These are phyloP conservation scores for Henricia sp. DNA, from an alignment of 53 echinoderm and acorn worm species.

Conservation along the genomic window DNA sequence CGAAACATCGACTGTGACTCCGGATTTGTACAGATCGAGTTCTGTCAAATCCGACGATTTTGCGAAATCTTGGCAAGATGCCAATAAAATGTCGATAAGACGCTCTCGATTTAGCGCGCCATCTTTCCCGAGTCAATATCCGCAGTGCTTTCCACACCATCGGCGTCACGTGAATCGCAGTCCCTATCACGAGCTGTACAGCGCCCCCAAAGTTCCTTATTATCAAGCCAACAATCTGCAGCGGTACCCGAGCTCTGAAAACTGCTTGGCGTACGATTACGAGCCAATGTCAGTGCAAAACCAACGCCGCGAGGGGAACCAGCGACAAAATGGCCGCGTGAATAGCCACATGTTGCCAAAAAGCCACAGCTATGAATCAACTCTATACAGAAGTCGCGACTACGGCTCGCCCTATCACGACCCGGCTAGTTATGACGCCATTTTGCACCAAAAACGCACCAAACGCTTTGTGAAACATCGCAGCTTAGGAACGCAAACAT, in stretches of 20 bases:
- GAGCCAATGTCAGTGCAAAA: background rate
- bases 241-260: conserved; percentile 32
- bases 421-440: background rate
- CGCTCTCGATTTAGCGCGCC: conserved; percentile 43
- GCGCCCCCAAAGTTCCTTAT: conserved; percentile 1
- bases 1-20: background rate
- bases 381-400: background rate
- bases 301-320: background rate
- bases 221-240: background rate
- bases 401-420: background rate
- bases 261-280: conserved; percentile 19
- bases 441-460: conserved; percentile 8
- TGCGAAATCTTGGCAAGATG: background rate
- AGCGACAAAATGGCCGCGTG: background rate
- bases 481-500: conserved; percentile 42
- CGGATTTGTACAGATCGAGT: conserved; percentile 28
- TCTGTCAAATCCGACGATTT: conserved; percentile 36
- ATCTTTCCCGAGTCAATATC: conserved; percentile 33
- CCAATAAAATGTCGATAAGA: background rate
- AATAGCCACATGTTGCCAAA: conserved; percentile 5
- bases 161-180: background rate
- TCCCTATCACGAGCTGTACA: background rate
- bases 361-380: conserved; percentile 16
- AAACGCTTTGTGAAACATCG: conserved; percentile 51
- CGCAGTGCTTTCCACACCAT: background rate